Evolutionary conservation across 2,888 invertebrate genomes (phyloP).

Genomic region (Eupsilia transversa): DNA sequence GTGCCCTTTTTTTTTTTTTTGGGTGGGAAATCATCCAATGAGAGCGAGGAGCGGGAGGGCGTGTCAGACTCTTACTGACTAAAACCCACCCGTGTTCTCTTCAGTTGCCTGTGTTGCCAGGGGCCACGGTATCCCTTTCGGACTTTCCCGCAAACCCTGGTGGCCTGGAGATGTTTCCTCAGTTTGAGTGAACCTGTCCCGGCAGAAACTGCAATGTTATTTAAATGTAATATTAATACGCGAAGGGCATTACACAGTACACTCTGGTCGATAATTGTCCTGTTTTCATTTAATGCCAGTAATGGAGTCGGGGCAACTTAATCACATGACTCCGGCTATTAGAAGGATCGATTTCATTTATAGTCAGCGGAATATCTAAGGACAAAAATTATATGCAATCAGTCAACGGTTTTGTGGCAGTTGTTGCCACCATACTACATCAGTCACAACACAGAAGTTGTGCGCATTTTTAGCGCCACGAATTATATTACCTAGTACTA

Average conservation of each 20-base stretch:
- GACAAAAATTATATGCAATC: not conserved
- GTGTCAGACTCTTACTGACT: too few species aligned
- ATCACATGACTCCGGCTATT: conserved; percentile 3
- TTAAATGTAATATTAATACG: not conserved
- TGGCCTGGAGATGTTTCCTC: too few species aligned
- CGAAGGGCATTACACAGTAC: not conserved
- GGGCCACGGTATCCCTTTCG: too few species aligned
- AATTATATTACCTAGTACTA: too few species aligned
- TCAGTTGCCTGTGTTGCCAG: too few species aligned
- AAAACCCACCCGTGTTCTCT: too few species aligned
- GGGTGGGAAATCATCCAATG: too few species aligned
- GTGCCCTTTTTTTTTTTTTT: too few species aligned
- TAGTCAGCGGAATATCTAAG: not conserved
- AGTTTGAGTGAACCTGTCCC: not conserved
- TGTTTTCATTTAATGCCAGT: conserved; percentile 21
- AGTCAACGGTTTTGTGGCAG: not conserved
- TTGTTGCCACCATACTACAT: not conserved
- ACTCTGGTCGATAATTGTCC: conserved; percentile 1
- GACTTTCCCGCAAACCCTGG: too few species aligned
- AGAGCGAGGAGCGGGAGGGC: too few species aligned
- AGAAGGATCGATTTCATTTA: conserved; percentile 15
- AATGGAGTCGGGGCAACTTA: conserved; percentile 11
- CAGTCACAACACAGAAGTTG: not conserved
- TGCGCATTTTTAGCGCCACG: too few species aligned
- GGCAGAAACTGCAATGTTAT: not conserved